phyloP scores from a whole-genome alignment of 2,888 invertebrate species.

The Sacculina carcini region DNA sequence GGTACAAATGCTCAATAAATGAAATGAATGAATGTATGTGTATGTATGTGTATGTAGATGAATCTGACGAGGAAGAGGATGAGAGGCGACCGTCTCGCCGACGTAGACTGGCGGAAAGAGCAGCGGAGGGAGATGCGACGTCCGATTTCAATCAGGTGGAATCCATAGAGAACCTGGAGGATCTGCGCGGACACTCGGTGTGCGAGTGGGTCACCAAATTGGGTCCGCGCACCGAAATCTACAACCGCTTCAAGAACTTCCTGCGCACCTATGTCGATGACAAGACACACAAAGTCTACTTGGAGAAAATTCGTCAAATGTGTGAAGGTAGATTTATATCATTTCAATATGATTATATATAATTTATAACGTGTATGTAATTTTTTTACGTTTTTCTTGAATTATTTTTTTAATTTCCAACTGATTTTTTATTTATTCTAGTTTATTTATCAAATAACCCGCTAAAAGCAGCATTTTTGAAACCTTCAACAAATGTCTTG shows the following conservation, averaged over 20 bases:
- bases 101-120: conserved; percentile 56
- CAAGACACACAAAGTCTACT: conserved; percentile 62
- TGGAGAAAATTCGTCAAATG: conserved; percentile 79
- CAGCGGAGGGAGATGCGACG: conserved; percentile 45
- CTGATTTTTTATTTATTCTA: no score
- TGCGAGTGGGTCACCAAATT: conserved; percentile 93
- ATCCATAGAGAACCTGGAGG: conserved; percentile 91
- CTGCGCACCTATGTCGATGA: conserved; percentile 64
- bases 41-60: conserved; percentile 29
- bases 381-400: no score
- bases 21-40: no score
- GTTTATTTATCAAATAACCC: background rate
- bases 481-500: no score
- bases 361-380: no score
- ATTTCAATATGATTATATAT: background rate
- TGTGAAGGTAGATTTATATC: conserved; percentile 34
- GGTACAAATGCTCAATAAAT: no score
- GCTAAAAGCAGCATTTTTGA: no score
- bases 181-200: conserved; percentile 78
- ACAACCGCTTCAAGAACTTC: conserved; percentile 72
- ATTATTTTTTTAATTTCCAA: no score
- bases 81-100: conserved; percentile 37
- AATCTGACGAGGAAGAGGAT: conserved; percentile 47
- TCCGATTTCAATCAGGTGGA: conserved; percentile 63
- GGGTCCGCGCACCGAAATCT: conserved; percentile 82